Percentiles rank a stretch among this genome's conserved stretches.
Evolutionary conservation across 2,797 vertebrate genomes (phyloP).

Genomic region (Pogonophryne albipinna): DNA sequence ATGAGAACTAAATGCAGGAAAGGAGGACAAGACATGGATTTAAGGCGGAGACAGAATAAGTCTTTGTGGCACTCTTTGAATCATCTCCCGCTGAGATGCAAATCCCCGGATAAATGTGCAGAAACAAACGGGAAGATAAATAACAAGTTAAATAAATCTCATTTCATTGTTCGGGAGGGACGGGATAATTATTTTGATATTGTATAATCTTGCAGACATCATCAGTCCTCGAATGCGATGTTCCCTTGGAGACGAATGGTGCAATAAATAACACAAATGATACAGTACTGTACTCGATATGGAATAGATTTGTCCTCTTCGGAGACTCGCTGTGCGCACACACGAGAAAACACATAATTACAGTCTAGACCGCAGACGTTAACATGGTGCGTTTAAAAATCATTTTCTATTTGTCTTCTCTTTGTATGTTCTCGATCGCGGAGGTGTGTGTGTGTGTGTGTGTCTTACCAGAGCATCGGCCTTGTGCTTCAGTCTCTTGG

Average conservation of each 20-base stretch:
- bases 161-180: conserved; percentile 61
- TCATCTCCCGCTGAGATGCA: conserved; percentile 63
- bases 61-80: conserved; percentile 50
- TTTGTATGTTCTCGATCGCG: background rate
- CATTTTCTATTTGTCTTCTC: conserved; percentile 7
- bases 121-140: conserved; percentile 66
- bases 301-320: conserved; percentile 55
- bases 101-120: conserved; percentile 69
- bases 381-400: conserved; percentile 37
- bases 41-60: conserved; percentile 27
- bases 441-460: background rate
- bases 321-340: conserved; percentile 25
- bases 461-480: conserved; percentile 94
- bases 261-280: conserved; percentile 77
- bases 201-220: conserved; percentile 72
- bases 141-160: conserved; percentile 73
- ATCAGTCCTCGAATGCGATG: conserved; percentile 69
- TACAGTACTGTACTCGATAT: conserved; percentile 49
- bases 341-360: conserved; percentile 29
- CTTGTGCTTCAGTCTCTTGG: conserved; percentile 98
- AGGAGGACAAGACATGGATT: conserved; percentile 3
- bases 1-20: conserved; percentile 12
- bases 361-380: conserved; percentile 36
- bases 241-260: conserved; percentile 68
- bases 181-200: conserved; percentile 72